A percentile compares a stretch with the other conserved stretches of the same genome.
Evolutionary conservation across 2,888 invertebrate genomes (phyloP).

Genomic region (Andrena bucephala): DNA sequence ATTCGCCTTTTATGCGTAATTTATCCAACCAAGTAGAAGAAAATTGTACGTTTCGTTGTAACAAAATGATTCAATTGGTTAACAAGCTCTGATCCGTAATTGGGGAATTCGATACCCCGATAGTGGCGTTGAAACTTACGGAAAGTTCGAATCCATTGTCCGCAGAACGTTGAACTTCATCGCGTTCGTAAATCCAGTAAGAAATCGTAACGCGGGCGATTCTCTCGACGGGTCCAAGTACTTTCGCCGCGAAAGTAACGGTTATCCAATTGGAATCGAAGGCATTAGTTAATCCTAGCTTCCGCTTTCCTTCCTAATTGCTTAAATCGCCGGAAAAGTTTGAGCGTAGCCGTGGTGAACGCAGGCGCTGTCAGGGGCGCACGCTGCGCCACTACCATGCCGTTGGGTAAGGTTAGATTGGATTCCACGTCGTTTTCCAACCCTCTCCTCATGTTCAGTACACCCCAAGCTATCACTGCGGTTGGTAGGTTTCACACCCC

Average conservation of each 20-base stretch:
- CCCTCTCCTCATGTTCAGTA: conserved; percentile 68
- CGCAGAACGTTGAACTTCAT: conserved; percentile 19
- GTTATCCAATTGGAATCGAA: conserved; percentile 50
- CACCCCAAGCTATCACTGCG: conserved; percentile 69
- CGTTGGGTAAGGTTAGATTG: conserved; percentile 65
- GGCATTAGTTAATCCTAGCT: conserved; percentile 53
- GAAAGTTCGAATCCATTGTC: conserved; percentile 21
- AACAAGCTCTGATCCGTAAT: too few relatives aligned
- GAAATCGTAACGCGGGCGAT: conserved; percentile 1
- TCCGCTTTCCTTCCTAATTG: conserved; percentile 65
- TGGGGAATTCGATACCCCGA: too few relatives aligned
- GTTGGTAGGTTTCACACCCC: conserved; percentile 53
- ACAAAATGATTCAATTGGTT: too few relatives aligned
- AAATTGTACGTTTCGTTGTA: too few relatives aligned
- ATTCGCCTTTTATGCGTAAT: too few relatives aligned
- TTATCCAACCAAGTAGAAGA: too few relatives aligned
- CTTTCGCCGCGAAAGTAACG: conserved; percentile 26
- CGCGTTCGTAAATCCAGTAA: conserved; percentile 25
- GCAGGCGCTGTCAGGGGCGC: conserved; percentile 60
- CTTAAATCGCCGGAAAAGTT: conserved; percentile 66
- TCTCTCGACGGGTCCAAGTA: conserved; percentile 6
- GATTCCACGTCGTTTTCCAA: conserved; percentile 63
- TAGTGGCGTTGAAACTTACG: neutral
- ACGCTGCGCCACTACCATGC: conserved; percentile 64
- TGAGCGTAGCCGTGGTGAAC: conserved; percentile 43